phyloP scores from a whole-genome alignment of 2,888 invertebrate genomes.

The Nephrotoma appendiculata region DNA sequence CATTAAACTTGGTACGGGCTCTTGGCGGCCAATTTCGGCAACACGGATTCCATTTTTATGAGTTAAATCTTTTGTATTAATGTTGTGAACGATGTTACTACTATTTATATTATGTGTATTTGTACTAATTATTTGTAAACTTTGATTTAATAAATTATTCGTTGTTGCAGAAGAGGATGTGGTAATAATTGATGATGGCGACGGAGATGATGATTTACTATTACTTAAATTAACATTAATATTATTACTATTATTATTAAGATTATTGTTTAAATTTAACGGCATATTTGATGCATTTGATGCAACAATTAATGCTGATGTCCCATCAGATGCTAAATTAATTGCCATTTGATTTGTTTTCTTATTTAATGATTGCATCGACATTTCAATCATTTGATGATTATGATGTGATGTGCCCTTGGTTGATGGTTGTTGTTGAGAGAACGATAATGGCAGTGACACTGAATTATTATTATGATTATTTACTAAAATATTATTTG shows the following conservation, averaged over 20 bases:
- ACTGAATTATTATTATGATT: slow-evolving; percentile 13
- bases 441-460: slow-evolving; percentile 23
- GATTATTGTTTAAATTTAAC: slow-evolving; percentile 8
- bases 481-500: neutral
- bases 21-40: slow-evolving; percentile 6
- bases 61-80: slow-evolving; percentile 10
- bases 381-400: slow-evolving; percentile 6
- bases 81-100: neutral
- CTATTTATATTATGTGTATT: neutral
- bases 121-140: slow-evolving; percentile 10
- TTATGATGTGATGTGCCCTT: slow-evolving; percentile 7
- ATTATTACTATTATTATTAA: slow-evolving; percentile 1
- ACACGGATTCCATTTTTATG: slow-evolving; percentile 12
- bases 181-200: slow-evolving; percentile 2
- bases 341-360: slow-evolving; percentile 4
- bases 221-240: slow-evolving; percentile 1
- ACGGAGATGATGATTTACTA: slow-evolving; percentile 3
- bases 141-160: slow-evolving; percentile 4
- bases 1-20: slow-evolving; percentile 4
- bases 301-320: slow-evolving; percentile 5
- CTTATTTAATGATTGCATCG: neutral
- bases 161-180: slow-evolving; percentile 8
- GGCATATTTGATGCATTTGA: slow-evolving; percentile 8
- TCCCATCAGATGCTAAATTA: slow-evolving; percentile 7
- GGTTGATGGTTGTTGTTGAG: slow-evolving; percentile 9